Base-by-base conservation (phyloP, 2,888 invertebrate genomes). In the Pyrgus malvae region DNA sequence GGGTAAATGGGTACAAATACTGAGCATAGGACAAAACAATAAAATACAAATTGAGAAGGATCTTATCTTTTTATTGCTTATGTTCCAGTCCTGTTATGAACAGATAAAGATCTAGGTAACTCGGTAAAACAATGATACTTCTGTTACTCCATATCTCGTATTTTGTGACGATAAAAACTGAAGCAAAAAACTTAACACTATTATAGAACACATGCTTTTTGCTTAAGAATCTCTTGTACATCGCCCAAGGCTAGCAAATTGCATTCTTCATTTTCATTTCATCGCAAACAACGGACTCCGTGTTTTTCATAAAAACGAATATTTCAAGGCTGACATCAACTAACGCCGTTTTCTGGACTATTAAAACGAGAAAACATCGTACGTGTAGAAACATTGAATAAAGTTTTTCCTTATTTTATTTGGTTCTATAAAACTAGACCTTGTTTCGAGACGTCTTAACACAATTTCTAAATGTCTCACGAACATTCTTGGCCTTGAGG, bases 281-380 rank as follows among this genome's bases (percentile, higher is more conserved):
- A 46, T 23, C 21, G 17, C 3, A 35, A 29, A 19, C 29, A n/a
- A 21, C 19, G 16, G 42, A 14, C 14, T 46, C 17, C 7, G 3
- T 46, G 21, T 44, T 45, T 46, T 23, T 23, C 33, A 33, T 45
- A 46, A 23, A 21, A 33, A 17, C 31, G 9, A 14, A 44, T 44
- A 42, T n/a, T n/a, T 33, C 9, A 33, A 45, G 33, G 45, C 33
- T 33, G 31, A n/a, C 16, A 9, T 25, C 25, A 14, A 29, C 27
- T 40, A 40, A 37, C n/a, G 14, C 17, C 9, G 9, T n/a, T 17
- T 17, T 1, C n/a, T n/a, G 4, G 2, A 2, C 8, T 29, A 29
- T n/a, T n/a, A n/a, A n/a, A n/a, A n/a, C n/a, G n/a, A n/a, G n/a
- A n/a, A n/a, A n/a, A n/a, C n/a, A n/a, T n/a, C n/a, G n/a, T n/a